phyloP scores from a whole-genome alignment of 2,113 vertebrate species.

The Taxidea taxus region DNA sequence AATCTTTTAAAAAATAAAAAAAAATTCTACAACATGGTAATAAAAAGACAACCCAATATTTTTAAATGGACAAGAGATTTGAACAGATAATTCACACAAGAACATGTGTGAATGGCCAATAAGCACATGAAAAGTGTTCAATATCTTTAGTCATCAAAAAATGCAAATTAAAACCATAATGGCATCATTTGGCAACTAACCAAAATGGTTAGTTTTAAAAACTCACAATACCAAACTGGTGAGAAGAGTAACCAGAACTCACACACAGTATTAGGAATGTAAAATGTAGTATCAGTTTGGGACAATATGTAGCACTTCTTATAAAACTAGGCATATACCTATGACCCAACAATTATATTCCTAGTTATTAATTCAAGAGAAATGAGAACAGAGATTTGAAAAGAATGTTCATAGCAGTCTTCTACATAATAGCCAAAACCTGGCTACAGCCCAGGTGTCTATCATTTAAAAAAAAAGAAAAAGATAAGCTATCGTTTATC shows the following conservation, averaged over 20 bases:
- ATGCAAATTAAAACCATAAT: not conserved
- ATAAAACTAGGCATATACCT: not conserved
- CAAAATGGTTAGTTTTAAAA: not conserved
- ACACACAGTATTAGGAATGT: not conserved
- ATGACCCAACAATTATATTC: not conserved
- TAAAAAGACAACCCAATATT: not conserved
- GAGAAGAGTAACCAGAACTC: not conserved
- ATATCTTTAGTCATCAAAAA: not conserved
- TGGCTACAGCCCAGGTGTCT: not conserved
- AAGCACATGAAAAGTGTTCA: not conserved
- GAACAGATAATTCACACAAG: conserved; percentile 10
- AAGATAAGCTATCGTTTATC: not conserved
- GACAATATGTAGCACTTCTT: not conserved
- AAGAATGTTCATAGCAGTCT: not conserved
- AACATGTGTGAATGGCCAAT: not conserved
- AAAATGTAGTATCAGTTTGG: not conserved
- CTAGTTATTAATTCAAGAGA: not conserved
- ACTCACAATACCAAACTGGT: not conserved
- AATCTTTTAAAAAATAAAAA: not conserved
- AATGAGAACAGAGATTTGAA: not conserved
- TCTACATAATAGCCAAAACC: not conserved
- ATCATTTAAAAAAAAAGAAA: not conserved
- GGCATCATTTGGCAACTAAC: not conserved
- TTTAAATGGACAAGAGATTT: not conserved
- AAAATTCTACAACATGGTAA: not conserved